Evolutionary conservation across 2,888 invertebrate genomes (phyloP), one percentile per base, ranked within the genome.

Genomic region (Allolobophora icterica): DNA sequence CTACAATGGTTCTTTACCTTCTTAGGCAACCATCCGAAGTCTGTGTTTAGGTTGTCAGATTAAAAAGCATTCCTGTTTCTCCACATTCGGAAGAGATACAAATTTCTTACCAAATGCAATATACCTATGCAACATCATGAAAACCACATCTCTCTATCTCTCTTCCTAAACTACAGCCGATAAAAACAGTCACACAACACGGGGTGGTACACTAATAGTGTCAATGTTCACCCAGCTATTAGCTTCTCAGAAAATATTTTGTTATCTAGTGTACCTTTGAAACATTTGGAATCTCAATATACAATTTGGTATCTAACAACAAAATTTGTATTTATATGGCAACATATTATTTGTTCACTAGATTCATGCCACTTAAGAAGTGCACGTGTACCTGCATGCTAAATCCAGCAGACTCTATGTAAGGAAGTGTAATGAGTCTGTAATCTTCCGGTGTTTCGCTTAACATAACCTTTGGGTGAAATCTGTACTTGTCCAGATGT

Each of bases 401-500:
- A 93, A 98, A 97, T 94, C 97, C 91, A 89, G 93, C 93, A 84
- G 92, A 91, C 42, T 96, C 96, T 90, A 99, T 96, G 95, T 97
- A 96, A 0, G 98, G 98, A 91, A 97, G 95, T 0, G 98, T 98
- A 42, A 98, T 96, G 38, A 96, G 96, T 93, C 97, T 95, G 94
- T 99, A 99, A 90, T 98, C 96, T 42, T 97, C 96, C 0, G 97
- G 97, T 0, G 98, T 98, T 96, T 99, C 99, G 91, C 97, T 96
- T 15, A 99, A 96, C 38, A 99, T 95, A 94, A 97, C 97, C 6
- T 96, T 95, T 91, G 97, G 96, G 93, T 98, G 97, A 52, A 96
- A 96, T 21, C 97, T 96, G 95, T 97, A 99, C 95, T 99, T 99
- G 17, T 97, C 96, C 33, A 99, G 97, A 94, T 99, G 99, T 94